A percentile compares a stretch with the other conserved stretches of the same genome.
Evolutionary conservation across 1,140 invertebrate species (phyloP).

Genomic region (Hetaerina americana): DNA sequence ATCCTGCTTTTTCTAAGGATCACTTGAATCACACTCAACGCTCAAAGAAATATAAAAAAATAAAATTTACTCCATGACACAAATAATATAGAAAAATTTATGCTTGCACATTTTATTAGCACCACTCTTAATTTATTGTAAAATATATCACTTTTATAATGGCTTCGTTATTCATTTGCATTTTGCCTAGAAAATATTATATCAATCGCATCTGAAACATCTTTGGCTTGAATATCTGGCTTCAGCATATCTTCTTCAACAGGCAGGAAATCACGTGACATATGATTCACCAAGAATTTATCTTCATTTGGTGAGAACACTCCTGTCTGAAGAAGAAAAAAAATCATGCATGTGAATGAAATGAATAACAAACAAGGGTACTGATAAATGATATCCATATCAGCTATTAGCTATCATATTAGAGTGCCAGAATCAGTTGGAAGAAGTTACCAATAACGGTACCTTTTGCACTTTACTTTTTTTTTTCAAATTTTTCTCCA

Average conservation of each 20-base stretch:
- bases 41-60: neutral
- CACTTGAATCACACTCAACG: neutral
- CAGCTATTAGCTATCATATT: too few relatives aligned
- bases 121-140: too few relatives aligned
- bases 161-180: slow-evolving; percentile 31
- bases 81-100: neutral
- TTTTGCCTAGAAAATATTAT: slow-evolving; percentile 26
- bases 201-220: slow-evolving; percentile 39
- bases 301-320: slow-evolving; percentile 26
- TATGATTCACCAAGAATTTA: slow-evolving; percentile 27
- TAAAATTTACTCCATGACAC: neutral
- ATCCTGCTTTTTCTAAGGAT: neutral
- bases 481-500: too few relatives aligned
- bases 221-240: slow-evolving; percentile 32
- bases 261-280: slow-evolving; percentile 32
- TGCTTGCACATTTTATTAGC: neutral
- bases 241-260: slow-evolving; percentile 36
- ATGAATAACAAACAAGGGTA: neutral
- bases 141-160: too few relatives aligned
- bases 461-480: too few relatives aligned
- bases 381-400: too few relatives aligned
- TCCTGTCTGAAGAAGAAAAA: slow-evolving; percentile 25
- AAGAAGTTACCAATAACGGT: too few relatives aligned
- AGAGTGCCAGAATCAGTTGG: too few relatives aligned
- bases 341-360: neutral